These are phyloP conservation scores for Drosophila stalkeri DNA, from an alignment of 2,888 invertebrate species.

Conservation along the genomic window DNA sequence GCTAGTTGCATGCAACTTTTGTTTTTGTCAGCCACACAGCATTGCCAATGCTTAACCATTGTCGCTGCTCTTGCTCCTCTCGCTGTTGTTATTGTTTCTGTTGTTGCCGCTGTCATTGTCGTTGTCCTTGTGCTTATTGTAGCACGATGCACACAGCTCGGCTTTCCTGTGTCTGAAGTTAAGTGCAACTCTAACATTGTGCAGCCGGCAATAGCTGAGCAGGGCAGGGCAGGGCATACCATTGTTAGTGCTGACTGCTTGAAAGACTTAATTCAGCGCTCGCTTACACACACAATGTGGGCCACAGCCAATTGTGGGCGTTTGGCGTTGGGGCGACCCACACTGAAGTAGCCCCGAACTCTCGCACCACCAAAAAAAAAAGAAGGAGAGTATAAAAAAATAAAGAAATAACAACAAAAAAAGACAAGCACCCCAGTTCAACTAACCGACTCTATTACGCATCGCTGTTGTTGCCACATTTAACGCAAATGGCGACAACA, in stretches of 20 bases:
- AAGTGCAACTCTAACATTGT: slow-evolving; percentile 81
- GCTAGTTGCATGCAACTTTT: slow-evolving; percentile 75
- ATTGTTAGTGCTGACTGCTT: slow-evolving; percentile 71
- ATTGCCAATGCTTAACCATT: slow-evolving; percentile 44
- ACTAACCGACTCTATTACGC: slow-evolving; percentile 77
- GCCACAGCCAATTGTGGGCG: slow-evolving; percentile 53
- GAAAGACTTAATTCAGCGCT: slow-evolving; percentile 75
- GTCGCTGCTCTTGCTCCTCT: slow-evolving; percentile 11
- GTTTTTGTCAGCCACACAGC: slow-evolving; percentile 71
- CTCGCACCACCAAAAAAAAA: slow-evolving; percentile 12
- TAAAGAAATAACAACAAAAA: neutral
- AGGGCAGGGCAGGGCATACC: slow-evolving; percentile 54
- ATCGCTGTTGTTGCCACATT: slow-evolving; percentile 57
- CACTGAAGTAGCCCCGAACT: slow-evolving; percentile 13
- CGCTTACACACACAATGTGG: slow-evolving; percentile 37
- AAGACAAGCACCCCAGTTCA: slow-evolving; percentile 25
- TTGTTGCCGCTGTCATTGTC: slow-evolving; percentile 50
- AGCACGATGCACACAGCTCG: slow-evolving; percentile 45
- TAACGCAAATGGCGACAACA: slow-evolving; percentile 79
- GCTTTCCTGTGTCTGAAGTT: slow-evolving; percentile 78
- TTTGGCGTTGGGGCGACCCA: neutral
- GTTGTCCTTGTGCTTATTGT: slow-evolving; percentile 75
- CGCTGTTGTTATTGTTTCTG: slow-evolving; percentile 24
- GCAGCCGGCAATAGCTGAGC: slow-evolving; percentile 55
- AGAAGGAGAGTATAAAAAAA: neutral